Conservation (phyloP, 2,113 vertebrate species). For the Seriola aureovittata region DNA sequence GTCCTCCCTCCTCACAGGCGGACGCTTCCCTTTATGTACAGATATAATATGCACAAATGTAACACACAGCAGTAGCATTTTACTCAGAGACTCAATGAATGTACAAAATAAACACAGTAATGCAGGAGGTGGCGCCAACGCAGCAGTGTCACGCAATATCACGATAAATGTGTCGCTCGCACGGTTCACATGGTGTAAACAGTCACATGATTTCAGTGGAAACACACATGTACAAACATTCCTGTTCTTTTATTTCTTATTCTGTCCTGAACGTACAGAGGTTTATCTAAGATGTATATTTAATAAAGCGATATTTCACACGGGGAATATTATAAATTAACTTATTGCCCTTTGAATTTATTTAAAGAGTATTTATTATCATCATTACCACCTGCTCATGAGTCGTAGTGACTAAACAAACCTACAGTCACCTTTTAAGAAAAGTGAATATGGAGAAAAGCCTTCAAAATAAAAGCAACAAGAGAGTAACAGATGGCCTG, state of each 20-base stretch:
- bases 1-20: conserved; percentile 3
- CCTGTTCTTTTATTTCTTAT: neutral
- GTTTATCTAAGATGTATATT: conserved; percentile 16
- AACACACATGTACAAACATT: conserved; percentile 31
- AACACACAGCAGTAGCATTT: conserved; percentile 59
- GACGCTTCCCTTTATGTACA: conserved; percentile 39
- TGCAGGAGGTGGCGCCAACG: neutral
- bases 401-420: too few species aligned
- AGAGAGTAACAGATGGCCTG: too few species aligned
- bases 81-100: conserved; percentile 69
- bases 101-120: conserved; percentile 34
- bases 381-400: too few species aligned
- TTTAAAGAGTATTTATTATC: too few species aligned
- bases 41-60: conserved; percentile 24
- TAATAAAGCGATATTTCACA: conserved; percentile 38
- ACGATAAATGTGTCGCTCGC: conserved; percentile 5
- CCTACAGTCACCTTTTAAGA: too few species aligned
- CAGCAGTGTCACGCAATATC: conserved; percentile 21
- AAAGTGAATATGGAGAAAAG: too few species aligned
- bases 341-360: too few species aligned
- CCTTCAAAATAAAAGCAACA: too few species aligned
- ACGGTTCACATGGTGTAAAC: neutral
- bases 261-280: conserved; percentile 3
- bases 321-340: neutral
- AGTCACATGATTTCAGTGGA: conserved; percentile 8